Conservation (phyloP, 2,797 vertebrate species). For the Cirrhinus molitorella region DNA sequence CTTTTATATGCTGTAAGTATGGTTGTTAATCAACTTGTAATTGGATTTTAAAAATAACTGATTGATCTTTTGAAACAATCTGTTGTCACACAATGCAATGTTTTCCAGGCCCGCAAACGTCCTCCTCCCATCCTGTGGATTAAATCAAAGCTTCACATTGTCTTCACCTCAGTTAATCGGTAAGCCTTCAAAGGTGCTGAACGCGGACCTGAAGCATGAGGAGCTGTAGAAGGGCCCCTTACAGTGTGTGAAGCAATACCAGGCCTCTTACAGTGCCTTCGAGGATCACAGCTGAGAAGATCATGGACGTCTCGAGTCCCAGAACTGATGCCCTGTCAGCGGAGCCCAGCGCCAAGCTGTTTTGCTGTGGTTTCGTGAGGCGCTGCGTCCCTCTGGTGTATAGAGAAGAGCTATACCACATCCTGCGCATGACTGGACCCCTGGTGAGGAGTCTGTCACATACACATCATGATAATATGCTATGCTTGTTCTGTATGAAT, state of each 20-base stretch:
- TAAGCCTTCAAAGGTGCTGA: slow-evolving; percentile 57
- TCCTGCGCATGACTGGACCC: slow-evolving; percentile 78
- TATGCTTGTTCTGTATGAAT: neutral
- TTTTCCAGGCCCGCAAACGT: slow-evolving; percentile 23
- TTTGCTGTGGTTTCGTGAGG: slow-evolving; percentile 69
- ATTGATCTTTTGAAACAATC: slow-evolving; percentile 48
- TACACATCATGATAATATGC: slow-evolving; percentile 16
- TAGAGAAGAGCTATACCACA: slow-evolving; percentile 78
- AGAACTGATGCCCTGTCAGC: slow-evolving; percentile 35
- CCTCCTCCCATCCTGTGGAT: slow-evolving; percentile 47
- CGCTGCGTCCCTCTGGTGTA: slow-evolving; percentile 66
- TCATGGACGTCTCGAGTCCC: slow-evolving; percentile 50
- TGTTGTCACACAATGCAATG: neutral
- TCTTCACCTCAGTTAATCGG: slow-evolving; percentile 55
- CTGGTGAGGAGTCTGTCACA: slow-evolving; percentile 72
- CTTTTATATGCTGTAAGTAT: neutral
- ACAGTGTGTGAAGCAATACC: neutral
- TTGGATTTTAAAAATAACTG: neutral
- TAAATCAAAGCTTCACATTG: slow-evolving; percentile 57
- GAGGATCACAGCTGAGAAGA: slow-evolving; percentile 29
- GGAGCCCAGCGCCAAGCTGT: slow-evolving; percentile 65
- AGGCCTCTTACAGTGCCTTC: slow-evolving; percentile 12
- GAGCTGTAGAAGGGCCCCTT: slow-evolving; percentile 28
- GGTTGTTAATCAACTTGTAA: slow-evolving; percentile 4
- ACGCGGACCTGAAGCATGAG: slow-evolving; percentile 38